Base-by-base conservation (phyloP, 2,113 vertebrate species). In the Ranitomeya imitator region DNA sequence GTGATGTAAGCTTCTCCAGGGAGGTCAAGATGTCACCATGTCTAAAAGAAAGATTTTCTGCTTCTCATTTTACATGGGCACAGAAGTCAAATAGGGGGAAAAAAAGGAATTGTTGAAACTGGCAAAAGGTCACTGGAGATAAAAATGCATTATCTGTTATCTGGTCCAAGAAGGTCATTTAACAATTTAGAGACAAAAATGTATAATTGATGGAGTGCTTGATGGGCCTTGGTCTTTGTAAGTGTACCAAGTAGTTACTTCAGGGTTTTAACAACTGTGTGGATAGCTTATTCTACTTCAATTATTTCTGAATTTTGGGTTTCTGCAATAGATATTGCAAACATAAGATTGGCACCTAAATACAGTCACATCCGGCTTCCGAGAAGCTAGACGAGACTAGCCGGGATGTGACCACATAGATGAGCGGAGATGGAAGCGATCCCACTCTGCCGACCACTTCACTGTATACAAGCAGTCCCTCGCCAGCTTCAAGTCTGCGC, bases 91-190 rank as follows among this genome's bases (percentile, higher is more conserved):
- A 60, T 55, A 76, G n/a, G 69, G 57, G 21, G 57, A 85, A 85
- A 13, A 52, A 67, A 59, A 54, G 83, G 83, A 74, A 85, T 74
- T 69, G 81, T 71, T 84, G 82, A 84, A 84, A 71, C 63, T 26
- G 63, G 82, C 63, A 26, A 55, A 71, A 71, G 82, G 82, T 84
- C 82, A 71, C 63, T 14, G 19, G 1, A 71, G 23, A 71, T 23
- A 6, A n/a, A 23, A 71, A 65, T 61, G 26, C 26, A 54, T 45
- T 16, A 10, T 26, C 52, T 83, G 37, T 65, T 12, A 63, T 83
- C 12, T 83, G 67, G 45, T 31, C 21, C 51, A 71, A 26, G 51
- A 52, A 84, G 82, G 63, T 67, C 82, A 71, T 26, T 55, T 51
- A 55, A 65, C 4, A 45, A 3, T 45, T 45, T 45, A 45, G 37